These are phyloP conservation scores for Lumbricus terrestris DNA, from an alignment of 2,888 invertebrate genomes.

Conservation along the genomic window DNA sequence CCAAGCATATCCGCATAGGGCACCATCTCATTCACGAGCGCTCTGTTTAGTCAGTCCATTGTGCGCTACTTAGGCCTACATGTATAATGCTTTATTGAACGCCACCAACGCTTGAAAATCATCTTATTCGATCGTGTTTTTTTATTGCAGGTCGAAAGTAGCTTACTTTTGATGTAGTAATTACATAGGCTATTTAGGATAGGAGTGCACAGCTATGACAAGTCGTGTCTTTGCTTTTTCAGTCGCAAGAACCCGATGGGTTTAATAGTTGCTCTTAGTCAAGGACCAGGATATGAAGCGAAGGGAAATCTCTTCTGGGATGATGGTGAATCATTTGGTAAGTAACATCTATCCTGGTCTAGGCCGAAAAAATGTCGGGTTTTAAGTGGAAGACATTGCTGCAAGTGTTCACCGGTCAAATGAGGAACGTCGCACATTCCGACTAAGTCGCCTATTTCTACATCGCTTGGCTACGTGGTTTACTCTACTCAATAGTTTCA, in stretches of 20 bases:
- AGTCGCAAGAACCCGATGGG: constrained; percentile 62
- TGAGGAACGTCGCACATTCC: neutral
- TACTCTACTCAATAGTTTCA: too few relatives aligned
- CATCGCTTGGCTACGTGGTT: too few relatives aligned
- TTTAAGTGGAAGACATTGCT: too few relatives aligned
- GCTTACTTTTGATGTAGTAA: neutral
- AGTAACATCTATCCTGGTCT: too few relatives aligned
- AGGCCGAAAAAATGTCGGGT: too few relatives aligned
- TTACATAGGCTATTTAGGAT: neutral
- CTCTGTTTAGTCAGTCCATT: too few relatives aligned
- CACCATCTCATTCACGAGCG: too few relatives aligned
- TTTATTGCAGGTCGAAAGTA: neutral
- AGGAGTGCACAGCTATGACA: too few relatives aligned
- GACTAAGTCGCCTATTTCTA: neutral
- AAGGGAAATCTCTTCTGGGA: constrained; percentile 40
- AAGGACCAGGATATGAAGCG: constrained; percentile 30
- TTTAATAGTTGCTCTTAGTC: constrained; percentile 36
- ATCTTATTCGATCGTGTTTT: neutral
- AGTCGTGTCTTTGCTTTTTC: constrained; percentile 16
- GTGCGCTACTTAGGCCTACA: neutral
- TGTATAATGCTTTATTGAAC: neutral
- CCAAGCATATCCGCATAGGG: too few relatives aligned
- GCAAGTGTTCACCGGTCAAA: neutral
- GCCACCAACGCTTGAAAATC: neutral
- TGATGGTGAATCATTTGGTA: constrained; percentile 38